Percentiles rank a stretch among this genome's conserved stretches.
Conservation (phyloP, 2,113 vertebrate genomes). For the Atrichornis clamosus region DNA sequence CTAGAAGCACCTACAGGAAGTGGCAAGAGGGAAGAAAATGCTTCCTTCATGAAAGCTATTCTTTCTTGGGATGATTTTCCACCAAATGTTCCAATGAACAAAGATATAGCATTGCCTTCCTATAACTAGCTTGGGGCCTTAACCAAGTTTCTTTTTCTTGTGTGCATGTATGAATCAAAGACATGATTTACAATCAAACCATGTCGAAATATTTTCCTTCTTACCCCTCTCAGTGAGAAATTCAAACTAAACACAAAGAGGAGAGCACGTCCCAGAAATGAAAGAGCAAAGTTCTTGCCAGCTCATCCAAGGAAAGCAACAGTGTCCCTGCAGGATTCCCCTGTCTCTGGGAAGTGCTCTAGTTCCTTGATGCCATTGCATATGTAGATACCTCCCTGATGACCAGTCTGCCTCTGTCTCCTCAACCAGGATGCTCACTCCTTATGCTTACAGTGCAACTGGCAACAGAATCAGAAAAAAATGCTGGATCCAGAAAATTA, state of each 20-base stretch:
- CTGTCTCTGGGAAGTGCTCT: neutral
- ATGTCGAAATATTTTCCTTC: neutral
- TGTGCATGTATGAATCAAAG: neutral
- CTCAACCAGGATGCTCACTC: neutral
- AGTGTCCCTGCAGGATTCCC: neutral
- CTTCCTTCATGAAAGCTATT: neutral
- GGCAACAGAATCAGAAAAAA: neutral
- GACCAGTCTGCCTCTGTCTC: neutral
- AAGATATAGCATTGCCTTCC: neutral
- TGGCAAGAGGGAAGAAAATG: neutral
- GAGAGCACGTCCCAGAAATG: neutral
- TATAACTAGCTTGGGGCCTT: neutral
- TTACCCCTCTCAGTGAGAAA: neutral
- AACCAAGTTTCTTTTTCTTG: neutral
- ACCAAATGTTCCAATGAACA: neutral
- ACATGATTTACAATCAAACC: neutral
- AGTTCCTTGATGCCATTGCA: neutral
- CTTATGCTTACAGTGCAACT: neutral
- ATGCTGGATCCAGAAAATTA: neutral
- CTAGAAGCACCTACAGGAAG: neutral
- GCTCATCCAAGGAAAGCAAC: neutral
- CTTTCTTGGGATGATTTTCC: neutral
- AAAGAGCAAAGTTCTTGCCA: neutral
- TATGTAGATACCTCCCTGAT: neutral
- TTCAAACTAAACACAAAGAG: neutral